phyloP scores from a whole-genome alignment of 2,888 invertebrate genomes.

The Melieria picta region DNA sequence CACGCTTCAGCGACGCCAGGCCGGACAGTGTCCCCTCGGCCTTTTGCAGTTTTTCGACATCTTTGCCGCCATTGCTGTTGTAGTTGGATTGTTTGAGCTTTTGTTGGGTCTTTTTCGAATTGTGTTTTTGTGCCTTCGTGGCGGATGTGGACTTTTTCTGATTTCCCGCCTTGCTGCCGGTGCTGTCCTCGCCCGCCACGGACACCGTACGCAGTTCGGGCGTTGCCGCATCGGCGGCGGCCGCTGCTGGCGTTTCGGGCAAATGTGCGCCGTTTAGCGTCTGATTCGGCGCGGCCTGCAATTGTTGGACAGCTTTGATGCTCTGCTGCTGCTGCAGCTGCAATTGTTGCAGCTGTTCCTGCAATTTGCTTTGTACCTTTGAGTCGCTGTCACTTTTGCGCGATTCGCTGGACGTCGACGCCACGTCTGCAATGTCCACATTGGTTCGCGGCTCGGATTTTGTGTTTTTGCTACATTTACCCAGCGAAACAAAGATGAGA shows the following conservation, averaged over 20 bases:
- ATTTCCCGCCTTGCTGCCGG: constrained; percentile 12
- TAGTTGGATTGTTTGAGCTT: constrained; percentile 54
- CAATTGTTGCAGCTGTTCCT: constrained; percentile 63
- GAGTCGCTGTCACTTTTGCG: constrained; percentile 34
- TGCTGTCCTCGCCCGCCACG: neutral
- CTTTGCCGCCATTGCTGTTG: constrained; percentile 48
- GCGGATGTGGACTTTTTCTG: constrained; percentile 51
- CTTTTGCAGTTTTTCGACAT: constrained; percentile 63
- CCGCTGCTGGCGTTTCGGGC: constrained; percentile 25
- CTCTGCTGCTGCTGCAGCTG: constrained; percentile 51
- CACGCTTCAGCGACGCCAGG: constrained; percentile 79
- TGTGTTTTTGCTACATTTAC: constrained; percentile 56
- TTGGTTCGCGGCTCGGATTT: constrained; percentile 55
- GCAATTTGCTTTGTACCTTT: constrained; percentile 59
- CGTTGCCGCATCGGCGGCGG: constrained; percentile 40
- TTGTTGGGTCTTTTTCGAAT: constrained; percentile 45
- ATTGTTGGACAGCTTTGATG: constrained; percentile 52
- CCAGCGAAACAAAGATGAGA: constrained; percentile 12
- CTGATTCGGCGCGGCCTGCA: constrained; percentile 47
- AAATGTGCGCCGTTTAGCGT: constrained; percentile 33
- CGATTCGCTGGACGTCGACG: constrained; percentile 39
- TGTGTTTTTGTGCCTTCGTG: constrained; percentile 18
- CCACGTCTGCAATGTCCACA: constrained; percentile 10
- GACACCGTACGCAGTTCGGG: constrained; percentile 34
- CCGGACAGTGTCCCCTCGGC: constrained; percentile 85